These are phyloP conservation scores for Leptogaster cylindrica DNA, from an alignment of 2,888 invertebrate genomes.

Conservation along the genomic window DNA sequence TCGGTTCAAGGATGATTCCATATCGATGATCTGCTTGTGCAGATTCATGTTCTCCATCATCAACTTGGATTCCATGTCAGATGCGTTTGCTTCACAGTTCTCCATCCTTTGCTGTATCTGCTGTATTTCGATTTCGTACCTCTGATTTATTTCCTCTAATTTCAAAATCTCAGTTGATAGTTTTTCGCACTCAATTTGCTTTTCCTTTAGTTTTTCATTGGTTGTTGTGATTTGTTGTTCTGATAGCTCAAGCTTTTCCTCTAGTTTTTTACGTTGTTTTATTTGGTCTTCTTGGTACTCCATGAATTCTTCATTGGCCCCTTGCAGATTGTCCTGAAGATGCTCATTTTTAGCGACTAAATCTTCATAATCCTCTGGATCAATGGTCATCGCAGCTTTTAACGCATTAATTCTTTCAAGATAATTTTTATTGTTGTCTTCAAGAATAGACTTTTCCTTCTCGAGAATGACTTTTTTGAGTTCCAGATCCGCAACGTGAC, in stretches of 20 bases:
- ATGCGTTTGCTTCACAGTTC: slow-evolving; percentile 49
- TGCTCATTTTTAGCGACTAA: slow-evolving; percentile 46
- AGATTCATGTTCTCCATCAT: slow-evolving; percentile 51
- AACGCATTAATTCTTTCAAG: neutral
- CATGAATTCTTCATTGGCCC: slow-evolving; percentile 41
- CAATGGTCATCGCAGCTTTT: slow-evolving; percentile 40
- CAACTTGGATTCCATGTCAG: slow-evolving; percentile 50
- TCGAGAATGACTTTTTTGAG: slow-evolving; percentile 50
- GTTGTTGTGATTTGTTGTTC: neutral
- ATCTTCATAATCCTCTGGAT: neutral
- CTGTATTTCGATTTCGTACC: slow-evolving; percentile 39
- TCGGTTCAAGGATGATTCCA: slow-evolving; percentile 53
- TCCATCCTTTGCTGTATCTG: slow-evolving; percentile 46
- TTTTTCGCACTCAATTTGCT: slow-evolving; percentile 42
- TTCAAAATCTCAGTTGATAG: slow-evolving; percentile 43
- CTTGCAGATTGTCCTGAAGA: slow-evolving; percentile 49
- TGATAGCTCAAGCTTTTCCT: slow-evolving; percentile 2
- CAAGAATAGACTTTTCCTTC: slow-evolving; percentile 31
- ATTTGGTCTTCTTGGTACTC: slow-evolving; percentile 52
- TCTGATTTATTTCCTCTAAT: slow-evolving; percentile 16
- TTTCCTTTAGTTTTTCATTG: slow-evolving; percentile 10
- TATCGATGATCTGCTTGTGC: slow-evolving; percentile 56
- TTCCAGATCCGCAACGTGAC: too few relatives aligned
- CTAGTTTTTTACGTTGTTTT: slow-evolving; percentile 51
- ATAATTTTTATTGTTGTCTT: neutral